Percentiles rank a stretch among this genome's conserved stretches.
Evolutionary conservation across 2,113 vertebrate species (phyloP).

Genomic region (Chionis minor): DNA sequence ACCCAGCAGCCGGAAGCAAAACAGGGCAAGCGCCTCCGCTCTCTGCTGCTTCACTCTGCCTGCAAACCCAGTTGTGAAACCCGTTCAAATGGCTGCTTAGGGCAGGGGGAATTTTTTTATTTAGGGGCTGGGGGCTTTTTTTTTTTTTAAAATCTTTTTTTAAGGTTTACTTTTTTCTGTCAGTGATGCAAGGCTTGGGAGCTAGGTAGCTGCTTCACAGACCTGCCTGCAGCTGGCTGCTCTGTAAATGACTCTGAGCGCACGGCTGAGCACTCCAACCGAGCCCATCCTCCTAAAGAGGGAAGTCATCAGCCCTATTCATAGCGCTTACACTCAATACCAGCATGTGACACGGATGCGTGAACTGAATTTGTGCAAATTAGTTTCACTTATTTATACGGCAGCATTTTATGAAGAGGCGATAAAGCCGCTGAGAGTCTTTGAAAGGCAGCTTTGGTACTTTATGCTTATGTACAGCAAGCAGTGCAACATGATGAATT

Average conservation of each 20-base stretch:
- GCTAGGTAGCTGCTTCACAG: neutral
- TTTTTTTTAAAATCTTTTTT: neutral
- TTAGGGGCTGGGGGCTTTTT: neutral
- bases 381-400: neutral
- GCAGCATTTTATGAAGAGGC: neutral
- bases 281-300: neutral
- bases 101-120: neutral
- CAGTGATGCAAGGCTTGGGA: neutral
- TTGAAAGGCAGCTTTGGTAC: neutral
- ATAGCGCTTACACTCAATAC: neutral
- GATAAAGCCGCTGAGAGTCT: neutral
- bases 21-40: rapidly evolving
- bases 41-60: neutral
- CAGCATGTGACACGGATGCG: neutral
- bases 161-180: neutral
- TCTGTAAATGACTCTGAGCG: rapidly evolving
- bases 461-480: neutral
- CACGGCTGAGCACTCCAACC: rapidly evolving
- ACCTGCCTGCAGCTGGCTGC: neutral
- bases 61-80: neutral
- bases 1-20: neutral
- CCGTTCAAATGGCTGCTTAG: rapidly evolving
- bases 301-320: conserved; percentile 35
- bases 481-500: neutral
- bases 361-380: neutral